phyloP scores from a whole-genome alignment of 2,888 invertebrate species.

The Mechanitis mazaeus region DNA sequence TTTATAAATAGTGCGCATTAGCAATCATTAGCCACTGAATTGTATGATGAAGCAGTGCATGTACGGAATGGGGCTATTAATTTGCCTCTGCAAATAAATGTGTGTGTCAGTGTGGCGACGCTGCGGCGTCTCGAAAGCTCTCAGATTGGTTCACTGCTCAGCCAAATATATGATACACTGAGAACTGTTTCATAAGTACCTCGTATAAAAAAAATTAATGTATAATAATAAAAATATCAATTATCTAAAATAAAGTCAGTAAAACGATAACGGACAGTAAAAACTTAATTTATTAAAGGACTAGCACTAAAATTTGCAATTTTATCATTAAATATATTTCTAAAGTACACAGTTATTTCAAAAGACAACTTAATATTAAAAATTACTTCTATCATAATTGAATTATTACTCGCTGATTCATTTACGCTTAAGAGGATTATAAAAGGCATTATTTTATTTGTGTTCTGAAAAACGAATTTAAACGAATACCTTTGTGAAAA shows the following conservation, averaged over 20 bases:
- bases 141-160: slow-evolving; percentile 26
- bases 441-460: slow-evolving; percentile 4
- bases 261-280: too few relatives aligned
- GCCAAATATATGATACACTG: slow-evolving; percentile 21
- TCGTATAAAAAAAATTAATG: too few relatives aligned
- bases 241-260: too few relatives aligned
- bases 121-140: slow-evolving; percentile 25
- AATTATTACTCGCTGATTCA: background rate
- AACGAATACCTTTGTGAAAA: background rate
- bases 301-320: background rate
- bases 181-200: background rate
- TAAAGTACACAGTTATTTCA: background rate
- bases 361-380: background rate
- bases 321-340: background rate
- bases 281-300: too few relatives aligned
- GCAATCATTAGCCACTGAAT: slow-evolving; percentile 36
- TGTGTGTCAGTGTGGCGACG: slow-evolving; percentile 43
- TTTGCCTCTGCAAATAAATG: slow-evolving; percentile 70
- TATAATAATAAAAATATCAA: too few relatives aligned
- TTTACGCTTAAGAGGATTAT: slow-evolving; percentile 2
- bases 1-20: slow-evolving; percentile 13
- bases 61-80: slow-evolving; percentile 66
- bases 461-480: background rate
- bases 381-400: slow-evolving; percentile 1
- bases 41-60: slow-evolving; percentile 50